Evolutionary conservation across 2,797 vertebrate species (phyloP).

Genomic region (Leptatherina wallacei): DNA sequence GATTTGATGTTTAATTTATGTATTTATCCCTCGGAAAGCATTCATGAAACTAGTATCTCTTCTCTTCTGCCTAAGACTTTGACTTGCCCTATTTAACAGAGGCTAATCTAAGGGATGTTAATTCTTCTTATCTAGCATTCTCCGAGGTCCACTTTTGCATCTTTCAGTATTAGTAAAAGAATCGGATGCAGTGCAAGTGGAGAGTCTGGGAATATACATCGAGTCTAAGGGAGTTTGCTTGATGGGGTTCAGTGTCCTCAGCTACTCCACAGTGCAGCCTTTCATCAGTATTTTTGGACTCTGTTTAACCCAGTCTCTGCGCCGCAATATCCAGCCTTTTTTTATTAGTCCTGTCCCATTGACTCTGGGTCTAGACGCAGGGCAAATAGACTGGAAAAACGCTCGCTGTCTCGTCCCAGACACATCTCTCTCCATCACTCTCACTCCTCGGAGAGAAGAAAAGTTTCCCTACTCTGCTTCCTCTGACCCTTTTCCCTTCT

Average conservation of each 20-base stretch:
- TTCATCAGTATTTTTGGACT: constrained; percentile 63
- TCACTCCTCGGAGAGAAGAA: constrained; percentile 50
- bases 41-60: constrained; percentile 29
- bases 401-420: constrained; percentile 63
- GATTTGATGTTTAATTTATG: constrained; percentile 62
- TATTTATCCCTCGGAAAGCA: constrained; percentile 56
- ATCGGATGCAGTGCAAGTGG: constrained; percentile 1
- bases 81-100: constrained; percentile 46
- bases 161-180: background rate
- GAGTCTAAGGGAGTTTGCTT: constrained; percentile 10
- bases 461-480: constrained; percentile 16
- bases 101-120: constrained; percentile 38
- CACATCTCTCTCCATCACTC: constrained; percentile 68
- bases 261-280: constrained; percentile 51
- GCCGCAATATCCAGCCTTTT: constrained; percentile 52
- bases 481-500: constrained; percentile 22
- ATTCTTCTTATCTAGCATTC: constrained; percentile 1
- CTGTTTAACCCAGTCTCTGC: constrained; percentile 33
- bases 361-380: constrained; percentile 74
- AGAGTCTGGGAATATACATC: constrained; percentile 14
- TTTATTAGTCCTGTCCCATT: constrained; percentile 66
- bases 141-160: background rate
- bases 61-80: constrained; percentile 13
- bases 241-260: constrained; percentile 51
- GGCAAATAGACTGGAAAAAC: constrained; percentile 77